These are phyloP conservation scores for Sitobion miscanthi DNA, from an alignment of 1,140 invertebrate species.

Conservation along the genomic window DNA sequence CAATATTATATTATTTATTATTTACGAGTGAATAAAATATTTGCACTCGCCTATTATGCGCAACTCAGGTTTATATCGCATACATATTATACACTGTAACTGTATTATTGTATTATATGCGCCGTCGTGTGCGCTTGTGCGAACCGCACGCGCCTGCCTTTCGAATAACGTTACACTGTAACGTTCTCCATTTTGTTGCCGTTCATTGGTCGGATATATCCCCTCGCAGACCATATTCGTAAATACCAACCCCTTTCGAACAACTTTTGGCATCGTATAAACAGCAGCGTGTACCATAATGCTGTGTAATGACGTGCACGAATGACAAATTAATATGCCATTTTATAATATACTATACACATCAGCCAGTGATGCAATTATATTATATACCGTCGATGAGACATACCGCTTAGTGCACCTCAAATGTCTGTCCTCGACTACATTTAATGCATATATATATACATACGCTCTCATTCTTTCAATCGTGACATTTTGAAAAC, in stretches of 20 bases:
- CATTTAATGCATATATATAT: too few species aligned
- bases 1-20: neutral
- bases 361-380: too few species aligned
- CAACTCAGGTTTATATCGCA: neutral
- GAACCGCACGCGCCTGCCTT: neutral
- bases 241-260: neutral
- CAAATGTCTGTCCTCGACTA: too few species aligned
- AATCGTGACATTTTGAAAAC: too few species aligned
- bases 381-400: too few species aligned
- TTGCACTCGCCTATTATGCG: neutral
- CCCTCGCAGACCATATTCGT: neutral
- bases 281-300: too few species aligned
- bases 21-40: neutral
- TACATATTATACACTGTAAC: neutral
- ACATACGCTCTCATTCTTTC: too few species aligned
- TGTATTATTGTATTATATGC: neutral
- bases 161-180: constrained; percentile 46
- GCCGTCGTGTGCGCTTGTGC: neutral
- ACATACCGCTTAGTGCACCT: too few species aligned
- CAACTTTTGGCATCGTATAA: neutral
- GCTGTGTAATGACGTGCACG: too few species aligned
- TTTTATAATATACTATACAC: too few species aligned
- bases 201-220: constrained; percentile 43
- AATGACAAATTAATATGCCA: too few species aligned
- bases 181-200: constrained; percentile 52